phyloP scores from a whole-genome alignment of 1,140 invertebrate species.

The Cydia splendana region DNA sequence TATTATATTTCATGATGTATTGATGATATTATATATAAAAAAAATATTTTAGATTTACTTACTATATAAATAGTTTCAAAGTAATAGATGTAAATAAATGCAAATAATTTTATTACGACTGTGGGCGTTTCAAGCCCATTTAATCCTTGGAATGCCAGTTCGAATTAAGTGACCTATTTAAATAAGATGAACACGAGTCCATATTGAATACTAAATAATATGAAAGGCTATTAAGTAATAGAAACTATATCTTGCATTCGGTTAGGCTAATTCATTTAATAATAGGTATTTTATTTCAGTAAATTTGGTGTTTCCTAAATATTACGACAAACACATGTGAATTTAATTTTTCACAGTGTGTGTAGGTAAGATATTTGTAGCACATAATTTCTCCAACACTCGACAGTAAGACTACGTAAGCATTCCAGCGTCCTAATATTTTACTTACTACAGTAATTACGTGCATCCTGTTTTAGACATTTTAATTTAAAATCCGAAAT shows the following conservation, averaged over 20 bases:
- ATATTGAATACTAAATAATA: background rate
- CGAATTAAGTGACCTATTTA: background rate
- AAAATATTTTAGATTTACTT: too few relatives aligned
- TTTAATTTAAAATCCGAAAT: background rate
- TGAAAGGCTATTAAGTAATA: background rate
- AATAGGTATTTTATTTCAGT: too few relatives aligned
- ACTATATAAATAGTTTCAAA: background rate
- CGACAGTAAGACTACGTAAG: too few relatives aligned
- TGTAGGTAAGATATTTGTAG: too few relatives aligned
- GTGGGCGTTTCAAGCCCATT: background rate
- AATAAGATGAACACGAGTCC: background rate
- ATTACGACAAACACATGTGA: too few relatives aligned
- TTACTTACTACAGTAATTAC: background rate
- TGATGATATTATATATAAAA: too few relatives aligned
- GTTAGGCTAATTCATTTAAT: too few relatives aligned
- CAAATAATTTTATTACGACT: background rate
- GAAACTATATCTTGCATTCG: background rate
- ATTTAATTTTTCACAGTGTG: too few relatives aligned
- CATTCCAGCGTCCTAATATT: constrained; percentile 1
- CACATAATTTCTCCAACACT: too few relatives aligned
- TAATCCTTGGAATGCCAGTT: background rate
- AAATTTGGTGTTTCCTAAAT: too few relatives aligned
- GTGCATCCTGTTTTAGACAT: background rate
- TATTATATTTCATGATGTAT: too few relatives aligned
- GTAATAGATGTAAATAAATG: background rate